Base-by-base conservation (phyloP, 1,140 invertebrate genomes). In the Drosophila hydei region DNA sequence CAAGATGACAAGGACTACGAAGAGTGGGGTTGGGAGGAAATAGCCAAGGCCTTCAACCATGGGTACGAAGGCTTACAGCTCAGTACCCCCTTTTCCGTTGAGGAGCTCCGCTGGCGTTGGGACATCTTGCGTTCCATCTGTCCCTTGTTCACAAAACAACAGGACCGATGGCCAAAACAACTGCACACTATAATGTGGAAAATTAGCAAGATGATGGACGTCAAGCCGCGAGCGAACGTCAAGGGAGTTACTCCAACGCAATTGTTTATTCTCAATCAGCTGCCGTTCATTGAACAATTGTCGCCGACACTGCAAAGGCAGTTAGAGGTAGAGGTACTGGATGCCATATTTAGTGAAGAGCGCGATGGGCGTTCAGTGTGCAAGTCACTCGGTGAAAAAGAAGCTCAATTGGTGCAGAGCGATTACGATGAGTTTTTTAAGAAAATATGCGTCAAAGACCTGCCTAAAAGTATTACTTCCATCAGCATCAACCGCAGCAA, bases 21-120 rank as follows among this genome's bases (percentile, higher is more conserved):
- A 4, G 47, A 72, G 5, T 90, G 89, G 89, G 89, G 73, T 1
- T 91, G 89, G 89, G 36, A 65, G 6, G 54, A 79, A 21, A 64
- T 90, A 40, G 12, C 72, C 12, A 62, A 47, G 3, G 14, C 42
- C 5, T 90, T 90, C 9, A 90, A 90, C 62, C 4, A 21, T 0
- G 60, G 30, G 45, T 91, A 91, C 55, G 56, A 54, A 8, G 45
- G 51, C 40, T 3, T 58, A 0, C 5, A 27, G 7, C 47, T 77
- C 0, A 61, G 40, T 1, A 8, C 58, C 0, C 65, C 56, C 0
- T 91, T 90, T n/a, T 50, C 51, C 8, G 51, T 55, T 0, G 58
- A 48, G 14, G 73, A 87, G 3, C 56, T 91, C 8, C 61, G 73
- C 19, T 52, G 61, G 47, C 80, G 89, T 1, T 91, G 89, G 89